These are phyloP conservation scores for Macrostomum lignano DNA, from an alignment of 1,140 invertebrate genomes.

Conservation along the genomic window DNA sequence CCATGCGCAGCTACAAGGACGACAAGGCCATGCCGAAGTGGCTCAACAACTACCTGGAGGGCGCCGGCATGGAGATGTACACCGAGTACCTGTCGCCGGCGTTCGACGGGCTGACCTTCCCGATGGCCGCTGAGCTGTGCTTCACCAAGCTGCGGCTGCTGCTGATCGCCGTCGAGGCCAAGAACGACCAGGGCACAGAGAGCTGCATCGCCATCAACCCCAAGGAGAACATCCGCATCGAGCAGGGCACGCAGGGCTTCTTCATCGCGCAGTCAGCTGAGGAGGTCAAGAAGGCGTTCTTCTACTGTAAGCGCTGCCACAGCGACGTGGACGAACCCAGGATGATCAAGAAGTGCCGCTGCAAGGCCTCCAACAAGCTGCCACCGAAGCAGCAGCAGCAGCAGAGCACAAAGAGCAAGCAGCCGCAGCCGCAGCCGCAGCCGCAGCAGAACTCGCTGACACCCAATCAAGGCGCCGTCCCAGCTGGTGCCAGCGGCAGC, in stretches of 20 bases:
- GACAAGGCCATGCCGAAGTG: constrained; percentile 91
- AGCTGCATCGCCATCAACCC: constrained; percentile 98
- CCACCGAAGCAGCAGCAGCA: no score
- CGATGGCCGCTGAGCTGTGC: constrained; percentile 93
- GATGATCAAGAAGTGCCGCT: constrained; percentile 97
- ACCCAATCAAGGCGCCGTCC: no score
- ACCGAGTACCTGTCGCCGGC: constrained; percentile 94
- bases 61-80: constrained; percentile 99
- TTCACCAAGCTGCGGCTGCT: constrained; percentile 91
- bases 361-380: constrained; percentile 99
- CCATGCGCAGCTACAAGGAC: no score
- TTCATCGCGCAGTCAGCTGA: constrained; percentile 99
- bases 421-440: no score
- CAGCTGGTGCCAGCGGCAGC: no score
- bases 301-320: constrained; percentile 95
- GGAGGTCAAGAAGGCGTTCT: constrained; percentile 97
- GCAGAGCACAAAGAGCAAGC: no score
- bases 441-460: no score
- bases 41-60: constrained; percentile 99
- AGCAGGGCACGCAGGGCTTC: constrained; percentile 91
- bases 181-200: constrained; percentile 41
- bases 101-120: constrained; percentile 97
- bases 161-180: constrained; percentile 77
- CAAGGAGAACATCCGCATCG: constrained; percentile 61
- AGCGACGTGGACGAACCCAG: constrained; percentile 91